A percentile compares a stretch with the other conserved stretches of the same genome.
phyloP scores from a whole-genome alignment of 2,113 vertebrate species.

The Onychorhynchus coronatus region DNA sequence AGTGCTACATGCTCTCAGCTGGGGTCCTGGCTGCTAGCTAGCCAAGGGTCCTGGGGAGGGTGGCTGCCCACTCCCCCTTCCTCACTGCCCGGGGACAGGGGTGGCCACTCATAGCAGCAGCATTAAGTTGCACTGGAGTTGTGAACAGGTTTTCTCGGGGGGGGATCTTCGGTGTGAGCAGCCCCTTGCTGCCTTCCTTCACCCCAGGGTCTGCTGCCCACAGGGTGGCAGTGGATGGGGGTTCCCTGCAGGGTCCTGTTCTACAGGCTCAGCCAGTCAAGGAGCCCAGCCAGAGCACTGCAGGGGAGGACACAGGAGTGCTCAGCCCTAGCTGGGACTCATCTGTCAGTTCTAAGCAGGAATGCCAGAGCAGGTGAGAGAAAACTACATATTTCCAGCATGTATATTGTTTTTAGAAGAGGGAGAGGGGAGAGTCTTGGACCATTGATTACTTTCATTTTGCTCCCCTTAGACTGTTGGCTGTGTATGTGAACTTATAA shows the following conservation, averaged over 20 bases:
- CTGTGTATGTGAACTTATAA: constrained; percentile 77
- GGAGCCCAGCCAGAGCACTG: neutral
- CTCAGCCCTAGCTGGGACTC: neutral
- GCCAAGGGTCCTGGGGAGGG: neutral
- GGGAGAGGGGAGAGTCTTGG: constrained; percentile 62
- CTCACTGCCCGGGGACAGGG: fast-evolving
- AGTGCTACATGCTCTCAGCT: fast-evolving
- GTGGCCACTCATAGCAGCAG: fast-evolving
- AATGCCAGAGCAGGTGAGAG: constrained; percentile 54
- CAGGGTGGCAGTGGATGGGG: fast-evolving
- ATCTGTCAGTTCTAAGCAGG: neutral
- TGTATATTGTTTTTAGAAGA: constrained; percentile 73
- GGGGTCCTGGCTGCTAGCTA: neutral
- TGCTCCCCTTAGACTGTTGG: constrained; percentile 73
- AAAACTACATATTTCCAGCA: constrained; percentile 61
- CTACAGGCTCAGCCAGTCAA: neutral
- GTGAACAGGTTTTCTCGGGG: fast-evolving
- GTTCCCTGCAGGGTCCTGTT: neutral
- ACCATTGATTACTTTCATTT: constrained; percentile 72
- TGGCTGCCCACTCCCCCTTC: neutral
- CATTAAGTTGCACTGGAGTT: fast-evolving
- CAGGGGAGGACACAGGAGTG: neutral
- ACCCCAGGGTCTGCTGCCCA: neutral
- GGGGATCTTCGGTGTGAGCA: neutral
- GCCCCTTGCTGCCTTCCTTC: fast-evolving